Evolutionary conservation across 2,113 vertebrate genomes (phyloP), one percentile per base, ranked within the genome.

Genomic region (Cephalopterus ornatus): DNA sequence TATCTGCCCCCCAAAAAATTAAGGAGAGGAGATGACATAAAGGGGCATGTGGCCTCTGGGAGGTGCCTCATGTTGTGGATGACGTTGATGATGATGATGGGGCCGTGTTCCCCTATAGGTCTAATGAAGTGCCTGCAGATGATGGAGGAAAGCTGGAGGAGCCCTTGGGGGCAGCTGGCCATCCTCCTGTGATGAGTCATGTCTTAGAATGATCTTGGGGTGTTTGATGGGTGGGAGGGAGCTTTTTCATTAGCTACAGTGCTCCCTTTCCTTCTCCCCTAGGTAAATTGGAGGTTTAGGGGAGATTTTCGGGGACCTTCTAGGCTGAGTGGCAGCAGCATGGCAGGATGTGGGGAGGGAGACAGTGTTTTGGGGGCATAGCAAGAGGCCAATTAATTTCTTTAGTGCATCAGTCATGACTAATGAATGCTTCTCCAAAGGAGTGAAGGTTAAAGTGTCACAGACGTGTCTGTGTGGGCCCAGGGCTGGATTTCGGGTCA

Each of bases 41-140:
- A 8, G 27, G 13, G 9, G 13, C 0, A 9, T 35, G 50, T 2
- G 1, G 65, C 17, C 9, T 56, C 10, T 7, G 11, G 53, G 62
- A 50, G 49, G 3, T 11, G 14, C 26, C n/a, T 63, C 18, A 1
- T 12, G 33, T 4, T 8, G 22, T 18, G 32, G 19, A 33, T 37
- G 50, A 63, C 44, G 41, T 4, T 24, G 44, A 44, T 18, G 71
- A 14, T 1, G 4, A 3, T 33, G 50, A 37, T 2, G 2, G 18
- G 28, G 53, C 13, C n/a, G 1, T 8, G 2, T 14, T 19, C 16
- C 15, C 8, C 21, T 9, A 1, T 19, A 4, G 26, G 67, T 19
- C 39, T 14, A 35, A 5, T 20, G 35, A 26, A 39, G 35, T 17
- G 26, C 32, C 5, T 4, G 3, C 0, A 7, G 42, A 33, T 11